Evolutionary conservation across 2,113 vertebrate species (phyloP).

Genomic region (Raja brachyura): DNA sequence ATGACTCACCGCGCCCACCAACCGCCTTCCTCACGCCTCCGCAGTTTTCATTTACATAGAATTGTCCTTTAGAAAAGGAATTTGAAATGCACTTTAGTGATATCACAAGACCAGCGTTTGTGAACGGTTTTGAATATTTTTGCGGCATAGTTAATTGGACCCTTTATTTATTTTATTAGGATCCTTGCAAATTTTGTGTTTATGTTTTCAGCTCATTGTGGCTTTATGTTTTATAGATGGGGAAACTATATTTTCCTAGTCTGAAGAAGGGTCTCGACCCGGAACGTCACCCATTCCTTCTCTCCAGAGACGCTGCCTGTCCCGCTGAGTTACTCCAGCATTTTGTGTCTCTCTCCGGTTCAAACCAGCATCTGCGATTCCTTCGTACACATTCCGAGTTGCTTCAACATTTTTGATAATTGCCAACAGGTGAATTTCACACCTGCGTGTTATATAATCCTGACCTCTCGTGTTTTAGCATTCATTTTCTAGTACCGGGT

Average conservation of each 20-base stretch:
- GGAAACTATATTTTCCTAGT: neutral
- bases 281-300: too few species aligned
- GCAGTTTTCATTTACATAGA: constrained; percentile 31
- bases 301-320: too few species aligned
- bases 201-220: neutral
- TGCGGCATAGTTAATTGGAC: neutral
- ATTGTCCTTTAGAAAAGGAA: constrained; percentile 34
- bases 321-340: too few species aligned
- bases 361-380: too few species aligned
- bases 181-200: neutral
- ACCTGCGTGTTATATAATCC: neutral
- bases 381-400: too few species aligned
- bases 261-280: too few species aligned
- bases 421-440: neutral
- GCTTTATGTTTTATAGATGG: neutral
- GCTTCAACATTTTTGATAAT: neutral
- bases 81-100: constrained; percentile 4
- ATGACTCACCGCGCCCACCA: neutral
- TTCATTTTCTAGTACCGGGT: neutral
- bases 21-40: neutral
- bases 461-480: neutral
- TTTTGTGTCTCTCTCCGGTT: too few species aligned
- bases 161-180: neutral
- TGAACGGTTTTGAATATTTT: neutral
- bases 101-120: neutral